phyloP scores from a whole-genome alignment of 2,888 invertebrate species.

The Ischnus inquisitorius region DNA sequence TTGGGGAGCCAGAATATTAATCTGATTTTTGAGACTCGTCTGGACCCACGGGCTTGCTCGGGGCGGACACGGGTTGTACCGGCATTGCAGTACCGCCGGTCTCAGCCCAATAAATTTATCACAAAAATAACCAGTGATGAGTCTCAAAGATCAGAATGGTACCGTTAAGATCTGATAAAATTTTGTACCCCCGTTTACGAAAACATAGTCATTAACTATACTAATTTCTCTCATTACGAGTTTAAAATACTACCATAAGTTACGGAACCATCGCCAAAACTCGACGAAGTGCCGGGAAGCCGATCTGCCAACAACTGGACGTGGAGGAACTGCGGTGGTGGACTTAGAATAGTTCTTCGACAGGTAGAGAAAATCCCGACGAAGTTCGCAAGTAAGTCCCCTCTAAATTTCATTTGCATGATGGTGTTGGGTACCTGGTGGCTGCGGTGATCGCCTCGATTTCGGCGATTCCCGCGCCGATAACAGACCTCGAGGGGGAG shows the following conservation, averaged over 20 bases:
- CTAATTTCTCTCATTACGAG: too few relatives aligned
- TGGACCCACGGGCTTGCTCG: conserved; percentile 32
- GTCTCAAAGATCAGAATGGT: background rate
- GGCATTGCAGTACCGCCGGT: conserved; percentile 15
- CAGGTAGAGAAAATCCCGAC: background rate
- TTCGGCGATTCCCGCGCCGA: background rate
- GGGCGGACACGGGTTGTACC: conserved; percentile 12
- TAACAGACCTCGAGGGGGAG: background rate
- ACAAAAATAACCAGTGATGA: background rate
- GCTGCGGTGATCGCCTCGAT: background rate
- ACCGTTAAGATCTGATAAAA: background rate
- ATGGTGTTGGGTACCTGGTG: background rate
- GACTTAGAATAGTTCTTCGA: background rate
- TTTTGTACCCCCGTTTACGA: background rate
- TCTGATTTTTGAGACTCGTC: conserved; percentile 15
- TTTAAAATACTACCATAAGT: too few relatives aligned
- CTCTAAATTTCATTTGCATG: background rate
- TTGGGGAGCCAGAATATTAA: conserved; percentile 26
- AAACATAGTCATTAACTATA: background rate
- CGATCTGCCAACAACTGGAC: background rate
- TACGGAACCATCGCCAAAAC: background rate
- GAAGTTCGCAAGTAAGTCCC: background rate
- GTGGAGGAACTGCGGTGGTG: background rate
- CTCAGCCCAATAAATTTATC: background rate
- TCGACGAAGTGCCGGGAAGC: background rate